Evolutionary conservation across 2,113 vertebrate genomes (phyloP), one percentile per base, ranked within the genome.

Genomic region (Pomatostomus ruficeps): DNA sequence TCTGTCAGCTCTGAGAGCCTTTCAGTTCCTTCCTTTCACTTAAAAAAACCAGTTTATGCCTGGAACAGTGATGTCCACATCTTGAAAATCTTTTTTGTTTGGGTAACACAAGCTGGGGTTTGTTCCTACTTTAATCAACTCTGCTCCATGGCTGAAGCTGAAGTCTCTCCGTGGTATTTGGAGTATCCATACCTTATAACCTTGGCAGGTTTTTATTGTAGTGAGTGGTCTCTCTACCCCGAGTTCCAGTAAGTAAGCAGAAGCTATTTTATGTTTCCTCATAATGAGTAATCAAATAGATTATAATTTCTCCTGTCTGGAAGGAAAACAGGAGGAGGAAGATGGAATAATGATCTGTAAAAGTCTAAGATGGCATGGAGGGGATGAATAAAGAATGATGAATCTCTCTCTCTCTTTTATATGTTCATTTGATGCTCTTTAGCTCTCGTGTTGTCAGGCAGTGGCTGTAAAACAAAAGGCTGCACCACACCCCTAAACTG

Each of bases 331-430:
- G 83, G 63, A 70, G 91, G 71, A 94, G 83, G 92, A 93, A 80
- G 88, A 95, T 70, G 83, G 92, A 95, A 83, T 92, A 94, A 77
- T 54, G 78, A 88, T 95, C 92, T 92, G 14, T 94, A 65, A 65
- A 95, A 77, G 71, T 83, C 25, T 76, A 83, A 90, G 83, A 74
- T 88, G 82, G 67, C 36, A 3, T 73, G 46, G 91, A 91, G 63
- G 45, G 82, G 42, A n/a, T 91, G 92, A 94, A 94, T 95, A 97
- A 96, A 93, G 91, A 80, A 66, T 95, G 96, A 97, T 90, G 72
- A 62, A 15, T 95, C 28, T 85, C 63, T 74, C 61, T 73, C 45
- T 91, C 11, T 91, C 14, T 95, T 61, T 87, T 40, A 75, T 80
- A 24, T 20, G 2, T 88, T 95, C 88, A 31, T 74, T 55, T 92